Evolutionary conservation across 2,113 vertebrate genomes (phyloP).

Genomic region (Colossoma macropomum): DNA sequence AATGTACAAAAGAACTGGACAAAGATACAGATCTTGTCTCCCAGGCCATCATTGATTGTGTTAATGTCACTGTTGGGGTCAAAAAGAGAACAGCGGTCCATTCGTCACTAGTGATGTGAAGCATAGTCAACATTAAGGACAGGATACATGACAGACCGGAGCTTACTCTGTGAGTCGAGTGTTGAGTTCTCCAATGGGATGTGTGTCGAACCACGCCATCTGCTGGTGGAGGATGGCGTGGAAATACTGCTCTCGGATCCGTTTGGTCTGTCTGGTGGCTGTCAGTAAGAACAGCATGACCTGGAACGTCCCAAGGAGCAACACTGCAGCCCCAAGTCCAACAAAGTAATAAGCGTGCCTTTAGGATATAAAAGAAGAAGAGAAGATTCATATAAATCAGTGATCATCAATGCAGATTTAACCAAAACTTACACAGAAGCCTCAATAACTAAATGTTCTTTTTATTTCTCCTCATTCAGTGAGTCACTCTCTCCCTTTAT

Average conservation of each 20-base stretch:
- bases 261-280: conserved; percentile 72
- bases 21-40: conserved; percentile 78
- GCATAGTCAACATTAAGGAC: not conserved
- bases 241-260: conserved; percentile 78
- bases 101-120: no score
- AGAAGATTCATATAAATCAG: no score
- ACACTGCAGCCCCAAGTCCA: conserved; percentile 69
- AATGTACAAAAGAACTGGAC: conserved; percentile 73
- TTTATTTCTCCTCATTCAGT: no score
- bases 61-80: conserved; percentile 77
- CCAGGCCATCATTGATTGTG: conserved; percentile 76
- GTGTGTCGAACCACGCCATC: conserved; percentile 82
- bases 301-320: conserved; percentile 71
- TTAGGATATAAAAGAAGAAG: conserved; percentile 34
- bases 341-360: conserved; percentile 79
- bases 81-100: not conserved
- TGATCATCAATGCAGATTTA: no score
- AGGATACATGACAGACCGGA: no score
- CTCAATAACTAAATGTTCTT: no score
- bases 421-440: no score
- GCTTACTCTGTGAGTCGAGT: conserved; percentile 78
- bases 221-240: conserved; percentile 80
- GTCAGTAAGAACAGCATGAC: conserved; percentile 72
- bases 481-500: no score
- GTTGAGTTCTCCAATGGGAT: conserved; percentile 74